Evolutionary conservation across 1,140 invertebrate genomes (phyloP).

Genomic region (Lepidostoma basale): DNA sequence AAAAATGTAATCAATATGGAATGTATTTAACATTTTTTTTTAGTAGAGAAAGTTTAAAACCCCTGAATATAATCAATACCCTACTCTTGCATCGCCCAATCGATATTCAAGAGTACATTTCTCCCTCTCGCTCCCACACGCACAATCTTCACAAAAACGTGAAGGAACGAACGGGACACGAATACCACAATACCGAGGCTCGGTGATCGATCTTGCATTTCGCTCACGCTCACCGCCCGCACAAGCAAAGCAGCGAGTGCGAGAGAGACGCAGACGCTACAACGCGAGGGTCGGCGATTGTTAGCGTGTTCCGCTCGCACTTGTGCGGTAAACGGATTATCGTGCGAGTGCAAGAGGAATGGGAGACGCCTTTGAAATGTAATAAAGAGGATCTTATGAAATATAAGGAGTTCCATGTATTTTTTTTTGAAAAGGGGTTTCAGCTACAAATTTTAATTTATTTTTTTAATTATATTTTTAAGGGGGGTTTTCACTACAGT

Average conservation of each 20-base stretch:
- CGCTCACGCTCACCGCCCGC: no score
- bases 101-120: conserved; percentile 1
- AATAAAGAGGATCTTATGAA: conserved; percentile 6
- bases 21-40: no score
- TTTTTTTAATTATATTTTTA: no score
- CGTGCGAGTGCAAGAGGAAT: neutral
- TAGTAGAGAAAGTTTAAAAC: no score
- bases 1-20: no score
- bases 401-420: conserved; percentile 9
- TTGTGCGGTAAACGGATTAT: neutral
- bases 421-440: neutral
- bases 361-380: neutral
- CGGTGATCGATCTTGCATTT: no score
- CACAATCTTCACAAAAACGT: no score
- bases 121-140: neutral
- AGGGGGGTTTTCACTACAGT: no score
- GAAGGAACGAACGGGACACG: no score
- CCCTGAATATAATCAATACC: conserved; percentile 12
- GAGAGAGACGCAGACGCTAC: neutral
- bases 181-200: no score
- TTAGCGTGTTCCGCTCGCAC: neutral
- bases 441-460: neutral
- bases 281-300: neutral
- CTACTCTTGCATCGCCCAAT: neutral
- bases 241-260: no score